Conservation (phyloP, 2,113 vertebrate species). For the Protomyctophum bolini region DNA sequence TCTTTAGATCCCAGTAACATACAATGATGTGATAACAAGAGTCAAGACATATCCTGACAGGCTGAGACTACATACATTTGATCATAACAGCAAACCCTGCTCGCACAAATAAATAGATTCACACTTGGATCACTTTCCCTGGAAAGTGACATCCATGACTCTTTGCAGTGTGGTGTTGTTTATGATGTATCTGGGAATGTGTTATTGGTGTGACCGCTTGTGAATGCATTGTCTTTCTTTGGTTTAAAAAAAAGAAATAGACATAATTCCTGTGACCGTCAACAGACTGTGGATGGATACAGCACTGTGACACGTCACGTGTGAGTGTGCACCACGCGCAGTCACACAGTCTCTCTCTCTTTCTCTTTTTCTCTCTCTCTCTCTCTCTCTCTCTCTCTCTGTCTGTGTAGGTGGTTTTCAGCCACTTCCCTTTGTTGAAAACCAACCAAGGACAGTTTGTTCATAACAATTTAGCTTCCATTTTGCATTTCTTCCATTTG, state of each 20-base stretch:
- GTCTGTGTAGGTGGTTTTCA: constrained; percentile 57
- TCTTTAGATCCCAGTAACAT: too few relatives aligned
- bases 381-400: neutral
- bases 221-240: constrained; percentile 2
- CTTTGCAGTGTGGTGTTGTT: neutral
- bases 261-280: constrained; percentile 27
- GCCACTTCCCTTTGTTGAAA: constrained; percentile 68
- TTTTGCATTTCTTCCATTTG: too few relatives aligned
- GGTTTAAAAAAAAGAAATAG: neutral
- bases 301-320: neutral
- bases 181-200: neutral
- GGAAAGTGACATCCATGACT: neutral
- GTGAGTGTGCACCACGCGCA: constrained; percentile 28
- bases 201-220: constrained; percentile 1
- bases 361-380: too few relatives aligned
- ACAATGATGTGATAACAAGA: too few relatives aligned
- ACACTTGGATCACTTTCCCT: neutral
- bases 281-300: constrained; percentile 8
- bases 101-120: neutral
- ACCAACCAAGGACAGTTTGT: constrained; percentile 71
- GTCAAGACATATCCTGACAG: too few relatives aligned
- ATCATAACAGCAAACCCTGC: neutral
- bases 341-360: neutral
- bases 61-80: neutral
- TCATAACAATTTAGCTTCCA: constrained; percentile 67